These are phyloP conservation scores for Crossocerus cetratus DNA, from an alignment of 2,888 invertebrate species.

Conservation along the genomic window DNA sequence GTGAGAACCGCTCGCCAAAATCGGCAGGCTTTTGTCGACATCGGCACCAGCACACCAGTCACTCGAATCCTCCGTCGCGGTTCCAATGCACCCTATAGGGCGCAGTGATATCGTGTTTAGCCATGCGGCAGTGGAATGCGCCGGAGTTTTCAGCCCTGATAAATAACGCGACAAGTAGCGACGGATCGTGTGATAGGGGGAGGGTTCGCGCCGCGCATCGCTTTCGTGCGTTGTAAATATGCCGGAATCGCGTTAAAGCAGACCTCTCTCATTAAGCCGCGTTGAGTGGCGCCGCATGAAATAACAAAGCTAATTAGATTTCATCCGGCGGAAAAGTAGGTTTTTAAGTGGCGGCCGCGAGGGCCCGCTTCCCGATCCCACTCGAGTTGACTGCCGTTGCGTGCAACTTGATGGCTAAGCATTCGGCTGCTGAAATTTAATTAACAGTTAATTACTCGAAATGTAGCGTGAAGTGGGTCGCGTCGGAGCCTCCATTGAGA, in stretches of 20 bases:
- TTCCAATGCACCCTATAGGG: too few relatives aligned
- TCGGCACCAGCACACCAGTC: too few relatives aligned
- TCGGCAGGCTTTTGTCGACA: too few relatives aligned
- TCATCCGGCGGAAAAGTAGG: conserved; percentile 1
- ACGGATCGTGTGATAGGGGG: background rate
- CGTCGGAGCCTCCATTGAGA: background rate
- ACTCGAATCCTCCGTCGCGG: too few relatives aligned
- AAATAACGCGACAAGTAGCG: background rate
- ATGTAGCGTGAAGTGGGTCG: background rate
- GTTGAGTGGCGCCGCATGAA: conserved; percentile 2
- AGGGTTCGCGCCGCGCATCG: background rate
- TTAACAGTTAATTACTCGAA: background rate
- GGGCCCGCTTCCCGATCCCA: background rate
- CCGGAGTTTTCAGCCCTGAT: background rate
- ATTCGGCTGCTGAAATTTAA: background rate
- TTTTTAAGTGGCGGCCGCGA: background rate
- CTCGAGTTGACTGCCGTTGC: background rate
- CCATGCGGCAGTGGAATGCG: background rate
- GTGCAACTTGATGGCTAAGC: background rate
- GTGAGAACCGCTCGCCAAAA: too few relatives aligned
- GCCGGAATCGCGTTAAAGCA: background rate
- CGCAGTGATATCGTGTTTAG: too few relatives aligned
- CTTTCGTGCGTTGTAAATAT: background rate
- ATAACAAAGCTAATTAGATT: conserved; percentile 11
- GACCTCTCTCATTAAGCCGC: background rate